Conservation (phyloP, 2,797 vertebrate genomes). For the Cyprinodon diabolis region DNA sequence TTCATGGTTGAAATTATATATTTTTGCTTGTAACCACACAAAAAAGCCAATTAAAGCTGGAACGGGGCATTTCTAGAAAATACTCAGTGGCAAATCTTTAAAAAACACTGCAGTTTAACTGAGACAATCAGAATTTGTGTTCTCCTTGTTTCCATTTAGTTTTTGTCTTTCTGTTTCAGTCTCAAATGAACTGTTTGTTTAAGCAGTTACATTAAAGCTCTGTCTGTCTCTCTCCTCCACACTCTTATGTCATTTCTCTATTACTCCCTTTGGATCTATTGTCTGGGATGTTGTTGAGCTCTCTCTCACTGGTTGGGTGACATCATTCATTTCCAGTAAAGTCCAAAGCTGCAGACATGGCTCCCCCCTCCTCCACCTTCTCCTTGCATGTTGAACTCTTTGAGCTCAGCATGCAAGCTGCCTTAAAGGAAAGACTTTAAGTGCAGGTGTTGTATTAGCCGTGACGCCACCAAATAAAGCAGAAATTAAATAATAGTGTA, state of each 20-base stretch:
- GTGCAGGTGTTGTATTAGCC: slow-evolving; percentile 17
- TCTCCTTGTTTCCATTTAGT: slow-evolving; percentile 29
- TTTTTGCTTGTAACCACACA: slow-evolving; percentile 30
- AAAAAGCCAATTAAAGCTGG: slow-evolving; percentile 33
- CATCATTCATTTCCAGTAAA: slow-evolving; percentile 80
- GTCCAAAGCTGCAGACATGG: slow-evolving; percentile 46
- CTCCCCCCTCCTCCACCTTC: slow-evolving; percentile 17
- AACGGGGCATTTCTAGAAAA: slow-evolving; percentile 18
- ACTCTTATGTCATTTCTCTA: slow-evolving; percentile 68
- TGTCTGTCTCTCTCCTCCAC: slow-evolving; percentile 25
- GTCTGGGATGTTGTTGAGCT: not conserved
- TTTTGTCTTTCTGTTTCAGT: slow-evolving; percentile 17
- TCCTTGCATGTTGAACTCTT: slow-evolving; percentile 20
- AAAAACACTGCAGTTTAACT: slow-evolving; percentile 16
- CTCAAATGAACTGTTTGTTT: slow-evolving; percentile 58
- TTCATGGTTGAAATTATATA: slow-evolving; percentile 26
- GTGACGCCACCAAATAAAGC: not conserved
- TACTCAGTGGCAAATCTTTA: slow-evolving; percentile 8
- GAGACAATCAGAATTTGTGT: slow-evolving; percentile 11
- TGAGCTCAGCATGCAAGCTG: slow-evolving; percentile 30
- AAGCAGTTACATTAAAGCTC: slow-evolving; percentile 45
- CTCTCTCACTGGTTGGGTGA: slow-evolving; percentile 60
- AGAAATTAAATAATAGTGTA: not conserved
- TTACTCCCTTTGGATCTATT: slow-evolving; percentile 41
- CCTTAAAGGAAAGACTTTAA: slow-evolving; percentile 28